A percentile compares a stretch with the other conserved stretches of the same genome.
Conservation (phyloP, 2,113 vertebrate genomes). For the Dicrurus megarhynchus region DNA sequence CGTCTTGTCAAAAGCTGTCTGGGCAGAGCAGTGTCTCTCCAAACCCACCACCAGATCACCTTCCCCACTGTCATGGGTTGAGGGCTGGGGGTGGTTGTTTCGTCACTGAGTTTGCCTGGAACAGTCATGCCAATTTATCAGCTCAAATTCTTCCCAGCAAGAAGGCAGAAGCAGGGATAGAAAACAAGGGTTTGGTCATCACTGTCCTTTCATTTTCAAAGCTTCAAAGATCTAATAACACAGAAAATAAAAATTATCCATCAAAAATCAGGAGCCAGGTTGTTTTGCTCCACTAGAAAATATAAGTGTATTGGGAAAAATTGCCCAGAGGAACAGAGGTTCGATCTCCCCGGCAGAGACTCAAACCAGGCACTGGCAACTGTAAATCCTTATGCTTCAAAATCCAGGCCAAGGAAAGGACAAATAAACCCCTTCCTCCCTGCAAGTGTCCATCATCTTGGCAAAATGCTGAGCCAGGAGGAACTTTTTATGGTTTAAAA, state of each 20-base stretch:
- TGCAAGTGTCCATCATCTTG: not conserved
- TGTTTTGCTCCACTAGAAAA: not conserved
- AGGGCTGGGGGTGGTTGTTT: not conserved
- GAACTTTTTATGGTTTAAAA: not conserved
- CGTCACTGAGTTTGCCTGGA: not conserved
- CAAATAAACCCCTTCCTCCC: not conserved
- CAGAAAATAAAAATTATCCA: not conserved
- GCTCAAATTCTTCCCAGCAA: not conserved
- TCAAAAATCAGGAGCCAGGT: not conserved
- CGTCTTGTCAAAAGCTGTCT: not conserved
- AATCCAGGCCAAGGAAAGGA: not conserved
- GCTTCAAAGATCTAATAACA: not conserved
- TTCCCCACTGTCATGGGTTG: not conserved
- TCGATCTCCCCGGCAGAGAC: fast-evolving
- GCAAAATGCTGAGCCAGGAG: not conserved
- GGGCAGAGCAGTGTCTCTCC: not conserved
- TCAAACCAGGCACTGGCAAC: not conserved
- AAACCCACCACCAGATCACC: not conserved
- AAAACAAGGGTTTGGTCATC: not conserved
- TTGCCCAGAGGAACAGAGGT: not conserved
- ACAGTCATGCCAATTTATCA: not conserved
- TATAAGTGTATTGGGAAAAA: not conserved
- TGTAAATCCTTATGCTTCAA: not conserved
- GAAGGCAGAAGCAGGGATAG: not conserved
- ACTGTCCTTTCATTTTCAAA: not conserved